Evolutionary conservation across 2,888 invertebrate species (phyloP).

Genomic region (Zhuqinia jingwanae): DNA sequence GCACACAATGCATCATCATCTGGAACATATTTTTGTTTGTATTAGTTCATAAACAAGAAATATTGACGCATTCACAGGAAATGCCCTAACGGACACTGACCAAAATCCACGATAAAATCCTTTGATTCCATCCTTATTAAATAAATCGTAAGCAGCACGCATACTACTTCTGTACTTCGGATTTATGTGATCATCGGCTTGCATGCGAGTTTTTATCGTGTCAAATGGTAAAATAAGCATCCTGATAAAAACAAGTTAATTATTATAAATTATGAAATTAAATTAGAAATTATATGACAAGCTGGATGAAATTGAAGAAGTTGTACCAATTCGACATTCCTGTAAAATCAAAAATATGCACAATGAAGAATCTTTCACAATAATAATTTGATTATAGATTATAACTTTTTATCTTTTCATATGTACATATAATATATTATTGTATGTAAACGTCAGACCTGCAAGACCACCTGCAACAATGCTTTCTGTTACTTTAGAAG

Average conservation of each 20-base stretch:
- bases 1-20: no score
- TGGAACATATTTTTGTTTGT: not conserved
- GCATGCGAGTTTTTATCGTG: slow-evolving; percentile 88
- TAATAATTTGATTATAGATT: no score
- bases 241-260: not conserved
- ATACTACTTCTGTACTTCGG: slow-evolving; percentile 84
- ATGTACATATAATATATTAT: no score
- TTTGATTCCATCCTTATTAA: slow-evolving; percentile 83
- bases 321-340: slow-evolving; percentile 17
- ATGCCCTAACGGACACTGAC: slow-evolving; percentile 84
- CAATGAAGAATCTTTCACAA: slow-evolving; percentile 21
- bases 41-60: slow-evolving; percentile 83
- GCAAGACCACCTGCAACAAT: slow-evolving; percentile 82
- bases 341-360: not conserved
- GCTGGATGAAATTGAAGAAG: no score
- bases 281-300: not conserved
- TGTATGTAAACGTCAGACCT: no score
- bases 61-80: slow-evolving; percentile 87
- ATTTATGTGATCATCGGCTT: slow-evolving; percentile 84
- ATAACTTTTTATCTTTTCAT: no score
- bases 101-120: slow-evolving; percentile 86
- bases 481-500: not conserved
- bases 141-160: slow-evolving; percentile 85
- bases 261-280: not conserved
- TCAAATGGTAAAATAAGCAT: slow-evolving; percentile 85